These are phyloP conservation scores for Catharus ustulatus DNA, from an alignment of 2,797 vertebrate species.

Conservation along the genomic window DNA sequence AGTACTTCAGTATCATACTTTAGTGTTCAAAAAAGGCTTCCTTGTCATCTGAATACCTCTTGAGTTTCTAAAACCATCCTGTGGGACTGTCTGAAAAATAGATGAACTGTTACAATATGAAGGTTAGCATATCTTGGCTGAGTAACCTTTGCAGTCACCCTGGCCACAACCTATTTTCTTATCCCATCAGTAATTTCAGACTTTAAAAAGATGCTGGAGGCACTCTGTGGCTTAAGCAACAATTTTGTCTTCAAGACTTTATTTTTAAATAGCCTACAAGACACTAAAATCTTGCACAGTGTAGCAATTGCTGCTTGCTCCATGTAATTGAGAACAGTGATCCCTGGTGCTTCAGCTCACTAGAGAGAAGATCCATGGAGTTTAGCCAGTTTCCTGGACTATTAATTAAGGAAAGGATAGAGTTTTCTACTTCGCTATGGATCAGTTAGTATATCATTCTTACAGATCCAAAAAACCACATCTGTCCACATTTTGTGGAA, in stretches of 20 bases:
- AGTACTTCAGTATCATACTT: not conserved
- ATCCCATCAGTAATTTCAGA: not conserved
- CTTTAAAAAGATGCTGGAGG: not conserved
- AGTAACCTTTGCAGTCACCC: not conserved
- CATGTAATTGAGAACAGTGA: not conserved
- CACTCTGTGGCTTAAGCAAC: not conserved
- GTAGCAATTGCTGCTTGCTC: not conserved
- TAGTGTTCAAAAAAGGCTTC: not conserved
- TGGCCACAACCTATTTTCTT: not conserved
- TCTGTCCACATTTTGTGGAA: not conserved
- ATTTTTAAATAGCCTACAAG: not conserved
- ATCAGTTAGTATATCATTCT: not conserved
- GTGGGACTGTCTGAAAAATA: not conserved
- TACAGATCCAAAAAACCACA: not conserved
- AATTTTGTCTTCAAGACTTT: slow-evolving; percentile 48
- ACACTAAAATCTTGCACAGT: not conserved
- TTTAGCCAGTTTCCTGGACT: not conserved
- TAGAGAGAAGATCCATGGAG: not conserved
- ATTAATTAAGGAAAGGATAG: not conserved
- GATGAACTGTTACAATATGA: not conserved
- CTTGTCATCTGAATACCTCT: not conserved
- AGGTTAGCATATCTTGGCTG: not conserved
- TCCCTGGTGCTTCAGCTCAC: not conserved
- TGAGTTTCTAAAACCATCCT: not conserved
- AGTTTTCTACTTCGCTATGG: not conserved